Base-by-base conservation (phyloP, 2,888 invertebrate genomes). In the Drosophila meridionalis region DNA sequence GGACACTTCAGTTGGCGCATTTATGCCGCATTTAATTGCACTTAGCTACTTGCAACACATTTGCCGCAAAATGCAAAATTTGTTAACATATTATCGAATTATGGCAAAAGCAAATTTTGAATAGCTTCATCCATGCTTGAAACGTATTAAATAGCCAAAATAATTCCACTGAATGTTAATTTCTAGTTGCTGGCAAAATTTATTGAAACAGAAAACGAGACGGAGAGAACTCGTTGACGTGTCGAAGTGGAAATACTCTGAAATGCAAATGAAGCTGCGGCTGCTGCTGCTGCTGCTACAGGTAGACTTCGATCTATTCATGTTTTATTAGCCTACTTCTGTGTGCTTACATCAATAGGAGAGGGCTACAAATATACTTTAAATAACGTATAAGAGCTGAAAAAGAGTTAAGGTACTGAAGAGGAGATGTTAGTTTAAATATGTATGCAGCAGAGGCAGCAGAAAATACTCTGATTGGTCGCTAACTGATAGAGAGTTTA, bases 21-120 rank as follows among this genome's bases (percentile, higher is more conserved):
- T 62, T 66, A 45, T 66, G 62, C 56, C 47, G 73, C 56, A 63
- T 73, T 69, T 64, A 80, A 80, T 80, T 73, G 73, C 80, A 66
- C 76, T 73, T 32, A 56, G 55, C 55, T 34, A 50, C 38, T 65
- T 71, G 59, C 59, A 75, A 75, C 59, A 78, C 11, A 40, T 59
- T 60, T 60, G 55, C 75, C 60, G 61, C 69, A 75, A 69, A 30
- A 56, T 26, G n/a, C 50, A 60, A 69, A 69, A 64, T 57, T 53
- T 45, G 53, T 73, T 56, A 30, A 73, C 38, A 67, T 62, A 34
- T 50, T 73, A n/a, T 52, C 59, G 61, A 60, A 38, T 59, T 40
- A 40, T 67, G 59, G 38, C 61, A 43, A 47, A 59, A 48, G 12
- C 12, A 14, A 12, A 66, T 43, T 45, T 52, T 47, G 52, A 53